Evolutionary conservation across 2,888 invertebrate species (phyloP).

Genomic region (Agriopis marginaria): DNA sequence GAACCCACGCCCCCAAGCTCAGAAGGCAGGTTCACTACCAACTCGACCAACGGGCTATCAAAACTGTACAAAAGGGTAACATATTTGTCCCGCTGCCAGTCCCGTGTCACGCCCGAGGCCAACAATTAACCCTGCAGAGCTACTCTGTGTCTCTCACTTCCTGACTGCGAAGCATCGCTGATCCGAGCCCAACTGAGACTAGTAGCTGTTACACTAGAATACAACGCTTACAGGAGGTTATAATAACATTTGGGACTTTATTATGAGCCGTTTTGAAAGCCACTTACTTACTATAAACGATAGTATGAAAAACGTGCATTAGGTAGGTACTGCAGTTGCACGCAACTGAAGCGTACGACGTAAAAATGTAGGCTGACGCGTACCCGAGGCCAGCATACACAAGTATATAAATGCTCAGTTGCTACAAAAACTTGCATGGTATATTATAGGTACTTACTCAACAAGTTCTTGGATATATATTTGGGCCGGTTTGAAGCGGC

Average conservation of each 20-base stretch:
- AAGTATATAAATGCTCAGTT: too few species aligned
- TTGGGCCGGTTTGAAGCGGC: too few species aligned
- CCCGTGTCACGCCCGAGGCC: constrained; percentile 37
- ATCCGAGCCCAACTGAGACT: constrained; percentile 47
- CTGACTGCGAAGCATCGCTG: constrained; percentile 55
- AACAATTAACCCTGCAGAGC: constrained; percentile 57
- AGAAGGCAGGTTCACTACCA: too few species aligned
- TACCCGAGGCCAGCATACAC: too few species aligned
- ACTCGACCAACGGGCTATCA: too few species aligned
- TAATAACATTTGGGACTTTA: constrained; percentile 30
- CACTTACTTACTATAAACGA: neutral
- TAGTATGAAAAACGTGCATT: neutral
- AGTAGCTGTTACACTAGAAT: constrained; percentile 48
- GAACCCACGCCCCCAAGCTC: too few species aligned
- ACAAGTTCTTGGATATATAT: too few species aligned
- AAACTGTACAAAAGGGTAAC: neutral
- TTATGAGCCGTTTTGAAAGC: constrained; percentile 11
- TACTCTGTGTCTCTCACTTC: constrained; percentile 56
- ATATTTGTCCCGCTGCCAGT: constrained; percentile 21
- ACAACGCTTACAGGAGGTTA: constrained; percentile 34
- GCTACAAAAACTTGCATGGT: too few species aligned
- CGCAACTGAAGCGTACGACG: too few species aligned
- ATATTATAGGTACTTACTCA: too few species aligned
- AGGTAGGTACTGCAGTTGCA: too few species aligned
- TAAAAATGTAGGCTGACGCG: too few species aligned